phyloP scores from a whole-genome alignment of 2,113 vertebrate species.

The Centropristis striata region DNA sequence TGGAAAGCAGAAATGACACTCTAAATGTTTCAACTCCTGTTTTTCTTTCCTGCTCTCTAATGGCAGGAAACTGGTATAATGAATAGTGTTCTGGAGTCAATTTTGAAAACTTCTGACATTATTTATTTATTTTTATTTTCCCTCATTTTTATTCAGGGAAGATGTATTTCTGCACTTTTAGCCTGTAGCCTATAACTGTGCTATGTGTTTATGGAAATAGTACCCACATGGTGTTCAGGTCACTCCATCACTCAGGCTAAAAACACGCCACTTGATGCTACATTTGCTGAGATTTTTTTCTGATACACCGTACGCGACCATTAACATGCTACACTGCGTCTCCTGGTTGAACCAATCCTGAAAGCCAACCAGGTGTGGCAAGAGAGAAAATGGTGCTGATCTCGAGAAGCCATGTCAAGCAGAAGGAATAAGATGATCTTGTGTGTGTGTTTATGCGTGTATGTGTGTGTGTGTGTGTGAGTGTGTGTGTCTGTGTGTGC shows the following conservation, averaged over 20 bases:
- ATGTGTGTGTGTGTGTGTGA: slow-evolving; percentile 17
- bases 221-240: background rate
- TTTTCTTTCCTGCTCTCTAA: slow-evolving; percentile 57
- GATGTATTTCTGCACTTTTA: background rate
- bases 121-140: slow-evolving; percentile 8
- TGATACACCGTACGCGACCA: background rate
- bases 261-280: slow-evolving; percentile 17
- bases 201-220: slow-evolving; percentile 5
- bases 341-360: slow-evolving; percentile 61
- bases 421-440: slow-evolving; percentile 40
- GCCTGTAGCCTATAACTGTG: background rate
- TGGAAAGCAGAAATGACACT: slow-evolving; percentile 65
- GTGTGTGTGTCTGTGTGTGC: background rate
- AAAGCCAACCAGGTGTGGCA: slow-evolving; percentile 60
- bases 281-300: slow-evolving; percentile 3
- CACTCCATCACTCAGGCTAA: background rate
- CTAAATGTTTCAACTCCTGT: slow-evolving; percentile 63
- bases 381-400: slow-evolving; percentile 46
- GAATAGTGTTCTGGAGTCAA: slow-evolving; percentile 32
- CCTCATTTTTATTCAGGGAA: background rate
- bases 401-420: slow-evolving; percentile 52
- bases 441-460: slow-evolving; percentile 3
- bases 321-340: slow-evolving; percentile 48
- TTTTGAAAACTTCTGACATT: slow-evolving; percentile 37
- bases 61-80: slow-evolving; percentile 49